Evolutionary conservation across 2,888 invertebrate genomes (phyloP).

Genomic region (Ormyrus rosae): DNA sequence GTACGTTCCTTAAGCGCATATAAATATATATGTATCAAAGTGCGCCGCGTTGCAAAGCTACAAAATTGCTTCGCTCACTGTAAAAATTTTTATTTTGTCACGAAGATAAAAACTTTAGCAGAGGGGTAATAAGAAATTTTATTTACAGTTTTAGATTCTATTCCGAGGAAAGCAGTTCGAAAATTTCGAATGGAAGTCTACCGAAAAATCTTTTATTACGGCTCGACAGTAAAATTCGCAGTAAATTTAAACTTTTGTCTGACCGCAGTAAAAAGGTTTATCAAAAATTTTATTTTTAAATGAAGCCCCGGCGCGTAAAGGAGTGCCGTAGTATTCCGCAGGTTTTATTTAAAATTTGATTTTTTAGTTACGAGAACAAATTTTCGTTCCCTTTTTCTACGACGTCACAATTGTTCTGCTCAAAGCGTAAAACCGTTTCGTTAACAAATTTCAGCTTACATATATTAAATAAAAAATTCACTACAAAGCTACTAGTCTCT

Average conservation of each 20-base stretch:
- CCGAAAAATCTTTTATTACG: constrained; percentile 34
- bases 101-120: constrained; percentile 2
- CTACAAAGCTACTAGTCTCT: no score
- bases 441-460: no score
- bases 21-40: neutral
- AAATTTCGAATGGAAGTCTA: constrained; percentile 13
- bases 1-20: no score
- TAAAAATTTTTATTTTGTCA: constrained; percentile 30
- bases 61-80: constrained; percentile 14
- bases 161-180: constrained; percentile 30
- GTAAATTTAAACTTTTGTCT: constrained; percentile 30
- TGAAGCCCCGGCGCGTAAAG: constrained; percentile 1
- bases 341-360: no score
- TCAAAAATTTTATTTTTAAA: constrained; percentile 40
- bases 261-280: constrained; percentile 22
- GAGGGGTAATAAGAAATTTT: constrained; percentile 28
- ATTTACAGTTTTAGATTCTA: constrained; percentile 38
- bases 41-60: neutral
- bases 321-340: neutral
- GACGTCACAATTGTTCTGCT: no score
- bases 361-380: no score
- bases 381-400: no score
- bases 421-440: no score
- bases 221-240: constrained; percentile 27
- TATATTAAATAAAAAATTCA: no score